These are phyloP conservation scores for Harpagus bidentatus DNA, from an alignment of 2,113 vertebrate species.

Conservation along the genomic window DNA sequence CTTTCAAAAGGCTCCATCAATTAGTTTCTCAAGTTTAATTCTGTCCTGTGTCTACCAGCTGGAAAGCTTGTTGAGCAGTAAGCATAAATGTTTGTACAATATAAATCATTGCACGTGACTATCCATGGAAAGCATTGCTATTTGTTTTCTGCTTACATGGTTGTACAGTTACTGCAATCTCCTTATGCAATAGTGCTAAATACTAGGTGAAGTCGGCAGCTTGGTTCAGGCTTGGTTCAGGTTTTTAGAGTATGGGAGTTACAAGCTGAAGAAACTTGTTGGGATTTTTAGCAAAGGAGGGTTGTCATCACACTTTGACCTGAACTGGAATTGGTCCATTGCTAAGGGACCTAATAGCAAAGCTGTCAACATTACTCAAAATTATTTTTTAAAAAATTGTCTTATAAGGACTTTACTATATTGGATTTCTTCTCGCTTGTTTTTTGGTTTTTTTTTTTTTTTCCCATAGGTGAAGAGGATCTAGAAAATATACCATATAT, in stretches of 20 bases:
- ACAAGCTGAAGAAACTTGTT: not conserved
- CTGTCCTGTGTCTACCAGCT: not conserved
- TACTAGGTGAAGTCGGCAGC: not conserved
- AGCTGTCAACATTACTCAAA: not conserved
- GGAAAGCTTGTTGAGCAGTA: not conserved
- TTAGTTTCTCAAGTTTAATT: slow-evolving; percentile 21
- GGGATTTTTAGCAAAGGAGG: not conserved
- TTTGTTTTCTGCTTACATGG: not conserved
- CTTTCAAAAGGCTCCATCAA: not conserved
- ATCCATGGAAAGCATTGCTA: not conserved
- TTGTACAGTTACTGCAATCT: not conserved
- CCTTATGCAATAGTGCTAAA: not conserved
- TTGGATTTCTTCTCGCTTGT: not conserved
- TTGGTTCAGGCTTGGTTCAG: not conserved
- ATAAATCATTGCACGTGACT: not conserved
- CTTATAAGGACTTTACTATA: not conserved
- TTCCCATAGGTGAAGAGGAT: not conserved
- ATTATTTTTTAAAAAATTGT: not conserved
- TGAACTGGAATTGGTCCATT: not conserved
- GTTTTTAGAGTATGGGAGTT: not conserved
- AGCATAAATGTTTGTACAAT: not conserved
- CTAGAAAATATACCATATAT: not conserved
- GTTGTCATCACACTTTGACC: not conserved
- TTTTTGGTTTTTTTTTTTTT: not conserved
- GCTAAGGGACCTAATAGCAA: not conserved